Conservation (phyloP, 2,113 vertebrate species). For the Accipiter cooperii region DNA sequence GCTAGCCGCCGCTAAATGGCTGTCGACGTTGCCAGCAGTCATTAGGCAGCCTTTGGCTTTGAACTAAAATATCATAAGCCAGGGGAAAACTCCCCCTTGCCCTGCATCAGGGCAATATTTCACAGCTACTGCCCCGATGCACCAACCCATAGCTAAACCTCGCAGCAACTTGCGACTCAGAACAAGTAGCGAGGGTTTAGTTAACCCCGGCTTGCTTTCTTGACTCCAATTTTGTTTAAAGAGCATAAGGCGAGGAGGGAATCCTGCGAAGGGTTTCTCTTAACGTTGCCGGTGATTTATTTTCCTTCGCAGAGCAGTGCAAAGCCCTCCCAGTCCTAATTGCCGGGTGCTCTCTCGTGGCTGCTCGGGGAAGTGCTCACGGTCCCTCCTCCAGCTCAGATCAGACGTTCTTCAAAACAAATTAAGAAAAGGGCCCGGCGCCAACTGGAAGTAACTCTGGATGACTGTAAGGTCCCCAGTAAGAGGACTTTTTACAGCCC, state of each 20-base stretch:
- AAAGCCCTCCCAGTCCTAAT: conserved; percentile 45
- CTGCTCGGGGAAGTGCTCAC: conserved; percentile 64
- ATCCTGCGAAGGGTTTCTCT: neutral
- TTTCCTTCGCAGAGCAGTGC: neutral
- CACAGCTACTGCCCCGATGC: neutral
- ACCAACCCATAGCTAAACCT: neutral
- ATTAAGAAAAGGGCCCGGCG: neutral
- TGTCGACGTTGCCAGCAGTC: neutral
- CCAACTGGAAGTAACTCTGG: neutral
- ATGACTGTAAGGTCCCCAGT: neutral
- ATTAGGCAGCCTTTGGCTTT: conserved; percentile 28
- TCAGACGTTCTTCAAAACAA: neutral
- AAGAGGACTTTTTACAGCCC: neutral
- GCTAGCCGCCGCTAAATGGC: neutral
- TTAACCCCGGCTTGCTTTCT: neutral
- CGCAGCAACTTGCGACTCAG: neutral
- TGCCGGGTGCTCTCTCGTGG: conserved; percentile 79
- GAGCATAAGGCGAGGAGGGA: neutral
- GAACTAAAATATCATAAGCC: neutral
- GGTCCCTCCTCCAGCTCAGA: neutral
- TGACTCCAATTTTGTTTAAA: neutral
- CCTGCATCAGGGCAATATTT: neutral
- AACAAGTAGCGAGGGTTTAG: neutral
- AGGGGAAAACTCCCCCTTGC: neutral
- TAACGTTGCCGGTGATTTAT: neutral